Evolutionary conservation across 2,888 invertebrate species (phyloP).

Genomic region (Dasysyrphus albostriatus): DNA sequence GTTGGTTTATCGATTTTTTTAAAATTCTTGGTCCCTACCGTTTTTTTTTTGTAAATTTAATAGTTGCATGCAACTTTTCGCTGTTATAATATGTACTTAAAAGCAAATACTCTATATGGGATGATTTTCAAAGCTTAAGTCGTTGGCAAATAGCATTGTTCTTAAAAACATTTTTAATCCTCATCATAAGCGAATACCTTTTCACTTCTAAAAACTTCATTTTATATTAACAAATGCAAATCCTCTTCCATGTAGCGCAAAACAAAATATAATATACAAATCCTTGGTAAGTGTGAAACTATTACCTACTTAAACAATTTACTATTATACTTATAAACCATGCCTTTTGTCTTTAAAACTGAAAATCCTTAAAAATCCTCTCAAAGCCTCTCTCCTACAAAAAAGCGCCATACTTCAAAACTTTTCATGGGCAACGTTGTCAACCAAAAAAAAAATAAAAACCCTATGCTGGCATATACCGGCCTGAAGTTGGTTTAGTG

Average conservation of each 20-base stretch:
- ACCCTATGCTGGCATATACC: conserved; percentile 2
- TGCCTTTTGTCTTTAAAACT: conserved; percentile 23
- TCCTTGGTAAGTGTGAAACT: conserved; percentile 37
- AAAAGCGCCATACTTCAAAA: conserved; percentile 34
- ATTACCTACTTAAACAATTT: conserved; percentile 60
- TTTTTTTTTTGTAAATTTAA: no score
- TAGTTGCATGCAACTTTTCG: no score
- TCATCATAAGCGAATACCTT: neutral
- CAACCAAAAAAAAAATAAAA: neutral
- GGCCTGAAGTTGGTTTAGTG: neutral
- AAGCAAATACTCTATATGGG: neutral
- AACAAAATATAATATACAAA: conserved; percentile 31
- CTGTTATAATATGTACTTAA: no score
- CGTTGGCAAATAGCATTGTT: neutral
- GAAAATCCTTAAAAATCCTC: conserved; percentile 46
- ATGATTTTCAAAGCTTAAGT: neutral
- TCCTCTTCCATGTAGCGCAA: neutral
- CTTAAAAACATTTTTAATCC: conserved; percentile 12
- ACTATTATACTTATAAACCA: conserved; percentile 17
- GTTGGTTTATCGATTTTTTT: no score
- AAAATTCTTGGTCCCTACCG: no score
- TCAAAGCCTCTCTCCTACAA: conserved; percentile 33
- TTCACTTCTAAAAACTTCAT: neutral
- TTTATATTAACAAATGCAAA: neutral
- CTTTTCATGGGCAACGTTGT: conserved; percentile 4